These are phyloP conservation scores for Oopsacas minuta DNA, from an alignment of 37 sponge, comb jelly and placozoan genomes.

Conservation along the genomic window DNA sequence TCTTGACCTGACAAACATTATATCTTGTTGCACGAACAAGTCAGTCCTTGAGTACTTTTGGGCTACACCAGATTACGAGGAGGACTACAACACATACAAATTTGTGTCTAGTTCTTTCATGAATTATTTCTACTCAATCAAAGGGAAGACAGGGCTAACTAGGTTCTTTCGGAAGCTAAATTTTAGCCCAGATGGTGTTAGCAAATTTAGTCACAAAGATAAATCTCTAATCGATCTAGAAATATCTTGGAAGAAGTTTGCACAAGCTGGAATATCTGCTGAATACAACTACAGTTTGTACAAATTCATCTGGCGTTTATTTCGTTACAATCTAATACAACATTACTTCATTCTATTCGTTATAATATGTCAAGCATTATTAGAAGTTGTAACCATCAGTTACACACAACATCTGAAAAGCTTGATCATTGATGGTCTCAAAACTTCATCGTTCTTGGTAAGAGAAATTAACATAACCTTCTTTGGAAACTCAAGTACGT, in stretches of 20 bases:
- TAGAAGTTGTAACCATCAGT: neutral
- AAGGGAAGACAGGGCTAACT: constrained; percentile 1
- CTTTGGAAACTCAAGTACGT: neutral
- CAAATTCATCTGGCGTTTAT: neutral
- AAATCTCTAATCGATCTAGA: neutral
- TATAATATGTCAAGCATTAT: neutral
- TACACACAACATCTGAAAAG: neutral
- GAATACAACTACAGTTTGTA: neutral
- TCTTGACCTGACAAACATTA: neutral
- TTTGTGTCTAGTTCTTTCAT: constrained; percentile 18
- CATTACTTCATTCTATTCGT: neutral
- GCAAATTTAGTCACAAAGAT: neutral
- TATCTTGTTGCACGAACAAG: constrained; percentile 2
- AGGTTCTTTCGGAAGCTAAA: neutral
- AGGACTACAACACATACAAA: constrained; percentile 17
- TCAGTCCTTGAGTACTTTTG: neutral
- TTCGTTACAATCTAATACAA: neutral
- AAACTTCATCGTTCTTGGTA: neutral
- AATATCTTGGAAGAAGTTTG: constrained; percentile 2
- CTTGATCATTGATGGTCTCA: neutral
- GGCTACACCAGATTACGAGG: neutral
- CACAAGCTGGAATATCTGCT: constrained; percentile 4
- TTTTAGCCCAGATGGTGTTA: neutral
- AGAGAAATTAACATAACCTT: neutral
- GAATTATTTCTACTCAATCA: constrained; percentile 18